phyloP scores from a whole-genome alignment of 2,797 vertebrate species.

The Argyrosomus regius region DNA sequence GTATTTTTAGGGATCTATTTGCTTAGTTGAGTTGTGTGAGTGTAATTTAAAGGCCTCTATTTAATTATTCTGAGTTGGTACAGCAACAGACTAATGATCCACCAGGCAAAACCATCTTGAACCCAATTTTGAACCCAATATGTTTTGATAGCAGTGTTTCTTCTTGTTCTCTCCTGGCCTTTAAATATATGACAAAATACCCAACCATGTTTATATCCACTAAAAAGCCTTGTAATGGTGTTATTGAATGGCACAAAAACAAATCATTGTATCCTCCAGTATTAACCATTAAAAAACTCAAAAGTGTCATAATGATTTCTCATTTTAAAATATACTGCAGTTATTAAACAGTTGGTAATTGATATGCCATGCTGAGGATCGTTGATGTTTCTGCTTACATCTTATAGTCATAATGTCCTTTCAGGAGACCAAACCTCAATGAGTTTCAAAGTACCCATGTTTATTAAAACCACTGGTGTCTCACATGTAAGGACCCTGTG shows the following conservation, averaged over 20 bases:
- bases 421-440: background rate
- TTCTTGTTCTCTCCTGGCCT: background rate
- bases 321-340: too few species aligned
- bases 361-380: too few species aligned
- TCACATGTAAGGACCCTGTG: background rate
- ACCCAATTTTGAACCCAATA: background rate
- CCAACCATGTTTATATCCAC: background rate
- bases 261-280: too few species aligned
- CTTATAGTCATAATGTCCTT: too few species aligned
- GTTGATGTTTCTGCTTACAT: too few species aligned
- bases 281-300: too few species aligned
- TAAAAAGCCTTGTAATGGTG: too few species aligned
- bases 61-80: background rate
- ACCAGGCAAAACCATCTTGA: background rate
- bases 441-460: background rate
- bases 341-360: too few species aligned
- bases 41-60: background rate
- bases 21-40: too few species aligned
- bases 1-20: too few species aligned
- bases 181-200: background rate
- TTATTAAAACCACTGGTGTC: background rate
- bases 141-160: background rate
- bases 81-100: background rate
- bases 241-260: too few species aligned
- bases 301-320: too few species aligned